Evolutionary conservation across 2,113 vertebrate species (phyloP).

Genomic region (Rhinolophus sinicus): DNA sequence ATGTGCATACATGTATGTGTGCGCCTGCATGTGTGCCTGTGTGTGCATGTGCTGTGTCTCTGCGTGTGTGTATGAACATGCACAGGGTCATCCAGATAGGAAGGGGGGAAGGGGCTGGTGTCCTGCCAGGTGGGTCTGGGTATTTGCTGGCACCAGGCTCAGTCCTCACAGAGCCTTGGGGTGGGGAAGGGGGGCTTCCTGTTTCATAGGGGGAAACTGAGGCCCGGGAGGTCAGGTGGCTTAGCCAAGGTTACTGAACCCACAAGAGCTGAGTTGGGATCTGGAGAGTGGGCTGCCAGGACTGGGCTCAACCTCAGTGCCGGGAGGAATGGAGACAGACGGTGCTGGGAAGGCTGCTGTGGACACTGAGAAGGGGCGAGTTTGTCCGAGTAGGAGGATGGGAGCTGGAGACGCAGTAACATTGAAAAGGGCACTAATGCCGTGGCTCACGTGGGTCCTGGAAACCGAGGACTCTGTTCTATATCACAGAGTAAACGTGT

Average conservation of each 20-base stretch:
- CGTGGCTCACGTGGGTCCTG: fast-evolving
- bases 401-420: background rate
- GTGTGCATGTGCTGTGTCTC: background rate
- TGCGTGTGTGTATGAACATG: background rate
- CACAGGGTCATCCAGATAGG: background rate
- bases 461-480: background rate
- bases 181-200: too few species aligned
- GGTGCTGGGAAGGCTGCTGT: background rate
- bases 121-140: background rate
- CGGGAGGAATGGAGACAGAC: background rate
- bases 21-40: background rate
- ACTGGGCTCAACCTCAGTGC: background rate
- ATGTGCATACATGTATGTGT: background rate
- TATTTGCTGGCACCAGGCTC: background rate
- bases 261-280: background rate
- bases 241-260: background rate
- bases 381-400: too few species aligned
- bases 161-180: background rate
- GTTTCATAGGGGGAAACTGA: background rate
- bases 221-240: background rate
- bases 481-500: fast-evolving
- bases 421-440: too few species aligned
- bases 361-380: background rate
- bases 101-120: background rate
- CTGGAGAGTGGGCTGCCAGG: background rate